Conservation (phyloP, 2,888 invertebrate genomes). For the Cheilosia variabilis region DNA sequence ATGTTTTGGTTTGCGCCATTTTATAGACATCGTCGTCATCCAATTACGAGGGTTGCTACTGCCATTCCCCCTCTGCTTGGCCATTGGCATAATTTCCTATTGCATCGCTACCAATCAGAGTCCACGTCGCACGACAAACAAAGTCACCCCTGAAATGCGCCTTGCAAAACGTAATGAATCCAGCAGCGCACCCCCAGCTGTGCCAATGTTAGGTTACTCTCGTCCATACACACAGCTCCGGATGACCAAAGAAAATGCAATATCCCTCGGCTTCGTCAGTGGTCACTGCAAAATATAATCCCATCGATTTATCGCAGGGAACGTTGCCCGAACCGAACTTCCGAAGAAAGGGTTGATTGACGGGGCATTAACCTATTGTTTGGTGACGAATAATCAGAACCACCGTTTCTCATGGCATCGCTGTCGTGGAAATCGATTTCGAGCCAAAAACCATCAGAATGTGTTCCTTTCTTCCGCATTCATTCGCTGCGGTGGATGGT, state of each 20-base stretch:
- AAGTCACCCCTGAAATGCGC: constrained; percentile 48
- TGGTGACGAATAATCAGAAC: constrained; percentile 55
- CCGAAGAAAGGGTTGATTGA: constrained; percentile 66
- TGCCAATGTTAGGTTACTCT: constrained; percentile 58
- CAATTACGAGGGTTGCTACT: constrained; percentile 40
- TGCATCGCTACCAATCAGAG: constrained; percentile 73
- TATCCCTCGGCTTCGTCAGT: constrained; percentile 31
- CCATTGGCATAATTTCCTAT: constrained; percentile 43
- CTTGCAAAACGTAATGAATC: constrained; percentile 26
- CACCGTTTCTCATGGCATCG: constrained; percentile 57
- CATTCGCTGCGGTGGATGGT: constrained; percentile 7
- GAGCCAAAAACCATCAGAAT: constrained; percentile 51
- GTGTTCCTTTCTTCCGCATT: constrained; percentile 68
- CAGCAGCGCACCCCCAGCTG: constrained; percentile 41
- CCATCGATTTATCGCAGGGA: constrained; percentile 52
- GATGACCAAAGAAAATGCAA: constrained; percentile 62
- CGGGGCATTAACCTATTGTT: constrained; percentile 71
- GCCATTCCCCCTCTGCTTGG: constrained; percentile 26
- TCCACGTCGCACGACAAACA: constrained; percentile 25
- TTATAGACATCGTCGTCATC: constrained; percentile 13
- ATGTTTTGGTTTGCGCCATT: constrained; percentile 43
- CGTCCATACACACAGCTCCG: background rate
- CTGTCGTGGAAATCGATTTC: constrained; percentile 61
- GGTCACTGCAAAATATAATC: constrained; percentile 57
- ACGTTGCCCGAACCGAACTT: constrained; percentile 21